These are phyloP conservation scores for Drosophila rhopaloa DNA, from an alignment of 1,140 invertebrate species.

Conservation along the genomic window DNA sequence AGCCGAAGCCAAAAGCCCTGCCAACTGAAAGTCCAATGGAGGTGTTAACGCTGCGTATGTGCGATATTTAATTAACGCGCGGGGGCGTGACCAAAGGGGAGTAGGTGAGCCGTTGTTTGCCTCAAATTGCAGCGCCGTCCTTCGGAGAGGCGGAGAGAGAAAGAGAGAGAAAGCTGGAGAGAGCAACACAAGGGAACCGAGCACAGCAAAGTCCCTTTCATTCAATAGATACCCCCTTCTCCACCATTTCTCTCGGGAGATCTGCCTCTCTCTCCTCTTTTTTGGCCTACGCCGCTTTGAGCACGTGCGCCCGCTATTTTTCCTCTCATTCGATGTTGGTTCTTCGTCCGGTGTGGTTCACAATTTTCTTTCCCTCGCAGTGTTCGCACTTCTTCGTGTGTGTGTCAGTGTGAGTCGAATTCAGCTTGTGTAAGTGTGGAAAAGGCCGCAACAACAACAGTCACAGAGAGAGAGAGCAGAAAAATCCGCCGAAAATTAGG, in stretches of 20 bases:
- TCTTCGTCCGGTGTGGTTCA: conserved; percentile 68
- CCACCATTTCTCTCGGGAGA: not conserved
- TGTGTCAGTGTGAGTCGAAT: conserved; percentile 1
- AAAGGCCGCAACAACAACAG: conserved; percentile 32
- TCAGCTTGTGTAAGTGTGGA: conserved; percentile 18
- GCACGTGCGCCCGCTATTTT: conserved; percentile 38
- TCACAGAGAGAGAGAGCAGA: conserved; percentile 19
- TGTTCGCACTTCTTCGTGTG: conserved; percentile 15
- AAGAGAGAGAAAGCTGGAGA: not conserved
- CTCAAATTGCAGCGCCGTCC: conserved; percentile 54
- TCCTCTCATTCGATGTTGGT: conserved; percentile 72
- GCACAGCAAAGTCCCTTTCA: conserved; percentile 7
- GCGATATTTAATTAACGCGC: conserved; percentile 53
- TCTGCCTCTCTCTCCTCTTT: conserved; percentile 8
- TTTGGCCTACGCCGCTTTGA: conserved; percentile 35
- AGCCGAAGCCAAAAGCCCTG: conserved; percentile 5
- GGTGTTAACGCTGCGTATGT: conserved; percentile 45
- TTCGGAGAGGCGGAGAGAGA: conserved; percentile 34
- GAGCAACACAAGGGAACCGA: conserved; percentile 9
- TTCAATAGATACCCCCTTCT: conserved; percentile 10
- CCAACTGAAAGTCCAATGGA: not conserved
- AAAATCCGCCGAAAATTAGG: conserved; percentile 45
- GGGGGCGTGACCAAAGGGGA: conserved; percentile 4
- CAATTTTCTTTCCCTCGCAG: conserved; percentile 42
- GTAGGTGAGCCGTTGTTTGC: conserved; percentile 4